Conservation (phyloP, 2,888 invertebrate species). For the Epinotia nisella region DNA sequence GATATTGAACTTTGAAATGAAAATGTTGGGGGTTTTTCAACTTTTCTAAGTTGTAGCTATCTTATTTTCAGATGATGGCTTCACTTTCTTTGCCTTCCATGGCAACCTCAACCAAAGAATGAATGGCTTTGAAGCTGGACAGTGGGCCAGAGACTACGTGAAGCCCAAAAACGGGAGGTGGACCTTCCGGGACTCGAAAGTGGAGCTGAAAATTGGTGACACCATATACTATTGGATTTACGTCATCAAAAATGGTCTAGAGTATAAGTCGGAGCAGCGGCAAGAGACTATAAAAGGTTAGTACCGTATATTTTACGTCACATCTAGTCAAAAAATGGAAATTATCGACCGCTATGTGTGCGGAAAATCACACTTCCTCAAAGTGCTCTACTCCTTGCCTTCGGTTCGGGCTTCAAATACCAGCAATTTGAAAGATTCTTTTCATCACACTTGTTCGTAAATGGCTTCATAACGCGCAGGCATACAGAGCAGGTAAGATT, state of each 20-base stretch:
- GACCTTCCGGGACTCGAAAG: constrained; percentile 86
- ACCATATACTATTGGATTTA: constrained; percentile 90
- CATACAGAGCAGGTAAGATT: too few species aligned
- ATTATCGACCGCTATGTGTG: too few species aligned
- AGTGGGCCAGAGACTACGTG: constrained; percentile 86
- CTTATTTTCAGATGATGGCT: constrained; percentile 83
- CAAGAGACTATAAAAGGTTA: constrained; percentile 82
- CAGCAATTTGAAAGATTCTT: too few species aligned
- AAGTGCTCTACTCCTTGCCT: too few species aligned
- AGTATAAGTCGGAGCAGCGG: constrained; percentile 88
- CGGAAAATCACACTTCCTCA: too few species aligned
- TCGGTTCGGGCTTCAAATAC: too few species aligned
- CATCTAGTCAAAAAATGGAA: too few species aligned
- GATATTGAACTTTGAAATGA: too few species aligned
- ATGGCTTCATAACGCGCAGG: too few species aligned
- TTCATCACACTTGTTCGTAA: too few species aligned
- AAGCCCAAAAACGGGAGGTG: constrained; percentile 86
- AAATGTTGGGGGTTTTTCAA: too few species aligned
- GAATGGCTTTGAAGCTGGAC: constrained; percentile 89
- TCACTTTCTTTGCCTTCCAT: constrained; percentile 87
- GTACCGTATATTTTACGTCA: background rate
- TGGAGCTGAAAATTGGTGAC: constrained; percentile 87
- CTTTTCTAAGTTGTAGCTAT: too few species aligned
- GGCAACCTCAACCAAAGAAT: constrained; percentile 90
- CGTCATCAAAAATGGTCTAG: constrained; percentile 87